These are phyloP conservation scores for Caenorhabditis imperialis DNA, from an alignment of 2,888 invertebrate genomes.

Conservation along the genomic window DNA sequence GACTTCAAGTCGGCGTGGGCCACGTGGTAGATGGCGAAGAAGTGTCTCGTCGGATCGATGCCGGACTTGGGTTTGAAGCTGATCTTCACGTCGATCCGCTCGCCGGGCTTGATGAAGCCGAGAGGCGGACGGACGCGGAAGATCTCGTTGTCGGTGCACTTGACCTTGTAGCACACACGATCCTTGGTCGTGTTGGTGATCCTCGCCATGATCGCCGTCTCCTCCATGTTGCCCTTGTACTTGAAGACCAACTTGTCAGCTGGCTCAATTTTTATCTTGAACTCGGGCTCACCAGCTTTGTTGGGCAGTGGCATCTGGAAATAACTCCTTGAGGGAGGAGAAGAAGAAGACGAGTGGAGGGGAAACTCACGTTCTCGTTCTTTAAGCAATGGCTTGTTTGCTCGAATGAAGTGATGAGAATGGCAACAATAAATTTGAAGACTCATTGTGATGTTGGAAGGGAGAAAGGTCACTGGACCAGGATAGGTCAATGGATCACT, in stretches of 20 bases:
- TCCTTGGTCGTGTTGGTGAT: slow-evolving; percentile 64
- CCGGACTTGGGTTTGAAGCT: slow-evolving; percentile 50
- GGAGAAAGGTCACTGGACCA: background rate
- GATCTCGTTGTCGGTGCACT: slow-evolving; percentile 69
- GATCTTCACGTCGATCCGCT: slow-evolving; percentile 57
- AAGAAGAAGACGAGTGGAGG: background rate
- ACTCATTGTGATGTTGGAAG: background rate
- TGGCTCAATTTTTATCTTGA: slow-evolving; percentile 64
- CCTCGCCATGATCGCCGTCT: slow-evolving; percentile 37
- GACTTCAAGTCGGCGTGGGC: slow-evolving; percentile 41
- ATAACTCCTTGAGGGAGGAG: background rate
- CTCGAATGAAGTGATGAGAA: no score
- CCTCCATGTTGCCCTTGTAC: slow-evolving; percentile 42
- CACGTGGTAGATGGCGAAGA: slow-evolving; percentile 71
- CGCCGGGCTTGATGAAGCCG: slow-evolving; percentile 65
- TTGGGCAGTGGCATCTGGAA: slow-evolving; percentile 57
- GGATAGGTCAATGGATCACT: no score
- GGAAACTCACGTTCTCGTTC: no score
- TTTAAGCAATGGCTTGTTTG: no score
- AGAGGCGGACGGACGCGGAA: slow-evolving; percentile 73
- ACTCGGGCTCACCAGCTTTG: slow-evolving; percentile 64
- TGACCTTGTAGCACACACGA: slow-evolving; percentile 67
- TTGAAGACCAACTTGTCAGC: slow-evolving; percentile 57
- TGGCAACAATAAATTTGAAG: no score
- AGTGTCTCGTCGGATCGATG: slow-evolving; percentile 59